Percentiles rank a stretch among this genome's conserved stretches.
Evolutionary conservation across 2,797 vertebrate genomes (phyloP).

Genomic region (Gambelia wislizenii): DNA sequence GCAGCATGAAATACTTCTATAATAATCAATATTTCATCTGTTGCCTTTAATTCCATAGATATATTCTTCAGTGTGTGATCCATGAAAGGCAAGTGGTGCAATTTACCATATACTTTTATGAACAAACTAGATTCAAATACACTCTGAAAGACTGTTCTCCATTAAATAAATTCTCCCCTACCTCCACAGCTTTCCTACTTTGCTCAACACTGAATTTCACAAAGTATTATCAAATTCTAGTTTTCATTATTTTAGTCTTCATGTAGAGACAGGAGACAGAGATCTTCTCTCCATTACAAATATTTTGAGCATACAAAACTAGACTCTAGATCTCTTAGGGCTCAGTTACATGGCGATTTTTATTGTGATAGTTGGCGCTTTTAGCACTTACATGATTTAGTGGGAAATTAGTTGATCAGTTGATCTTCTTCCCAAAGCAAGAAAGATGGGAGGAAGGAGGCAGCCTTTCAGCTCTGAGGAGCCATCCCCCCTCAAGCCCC

Average conservation of each 20-base stretch:
- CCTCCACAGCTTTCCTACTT: neutral
- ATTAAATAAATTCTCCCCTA: neutral
- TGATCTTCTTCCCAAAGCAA: no score
- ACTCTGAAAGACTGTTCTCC: neutral
- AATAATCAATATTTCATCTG: neutral
- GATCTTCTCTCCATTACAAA: constrained; percentile 40
- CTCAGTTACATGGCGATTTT: no score
- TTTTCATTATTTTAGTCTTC: constrained; percentile 51
- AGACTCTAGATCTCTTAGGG: constrained; percentile 1
- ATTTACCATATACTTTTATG: neutral
- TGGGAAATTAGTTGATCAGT: no score
- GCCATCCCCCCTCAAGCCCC: no score
- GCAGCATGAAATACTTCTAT: neutral
- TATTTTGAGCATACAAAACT: constrained; percentile 28
- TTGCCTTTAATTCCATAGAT: neutral
- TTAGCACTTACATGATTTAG: no score
- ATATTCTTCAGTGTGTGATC: neutral
- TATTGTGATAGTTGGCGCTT: no score
- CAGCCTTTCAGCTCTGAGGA: no score
- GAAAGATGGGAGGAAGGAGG: no score
- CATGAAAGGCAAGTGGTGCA: neutral
- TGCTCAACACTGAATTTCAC: constrained; percentile 8
- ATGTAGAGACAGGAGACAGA: constrained; percentile 47
- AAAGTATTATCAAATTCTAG: constrained; percentile 38
- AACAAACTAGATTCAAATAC: neutral